Base-by-base conservation (phyloP, 2,797 vertebrate genomes). In the Euthynnus affinis region DNA sequence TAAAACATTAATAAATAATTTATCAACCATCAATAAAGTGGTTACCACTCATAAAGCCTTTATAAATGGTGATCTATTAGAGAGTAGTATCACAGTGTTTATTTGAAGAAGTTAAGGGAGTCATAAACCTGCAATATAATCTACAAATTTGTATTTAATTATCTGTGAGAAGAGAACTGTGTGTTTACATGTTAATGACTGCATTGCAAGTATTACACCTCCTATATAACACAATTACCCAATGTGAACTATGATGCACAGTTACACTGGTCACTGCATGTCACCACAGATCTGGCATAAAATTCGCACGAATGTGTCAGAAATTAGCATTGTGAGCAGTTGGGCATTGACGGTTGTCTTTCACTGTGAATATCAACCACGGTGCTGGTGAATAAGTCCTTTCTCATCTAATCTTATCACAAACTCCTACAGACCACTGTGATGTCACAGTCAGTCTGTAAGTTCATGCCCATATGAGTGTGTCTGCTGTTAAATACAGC, bases 321-420 rank as follows among this genome's bases (percentile, higher is more conserved):
- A 90, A 92, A 93, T 93, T 91, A 89, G 90, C 92, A 92, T 91
- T 87, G 90, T 88, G 92, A 94, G 92, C 92, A 95, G 90, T 94
- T 93, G 93, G 93, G 85, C 88, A 87, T 88, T 94, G 94, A 94
- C 93, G 81, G 90, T 83, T 91, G 88, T 84, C 83, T 90, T 95
- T 96, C 94, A 90, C 95, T 83, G 92, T 92, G 94, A 93, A 96
- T 95, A 94, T 93, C 90, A 96, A 95, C 89, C 91, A 92, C 15
- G 61, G 77, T 13, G 88, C 86, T 84, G 88, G 86, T 91, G 90
- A 93, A 84, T 81, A 89, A 91, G 87, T 88, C 87, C 81, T 82
- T 90, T 89, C 92, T 89, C 91, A 85, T 93, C 84, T 84, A 80
- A 90, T 94, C 88, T 86, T 87, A 90, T 90, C 86, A 87, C 89